Base-by-base conservation (phyloP, 2,888 invertebrate genomes). In the Dolichomitus sp. region DNA sequence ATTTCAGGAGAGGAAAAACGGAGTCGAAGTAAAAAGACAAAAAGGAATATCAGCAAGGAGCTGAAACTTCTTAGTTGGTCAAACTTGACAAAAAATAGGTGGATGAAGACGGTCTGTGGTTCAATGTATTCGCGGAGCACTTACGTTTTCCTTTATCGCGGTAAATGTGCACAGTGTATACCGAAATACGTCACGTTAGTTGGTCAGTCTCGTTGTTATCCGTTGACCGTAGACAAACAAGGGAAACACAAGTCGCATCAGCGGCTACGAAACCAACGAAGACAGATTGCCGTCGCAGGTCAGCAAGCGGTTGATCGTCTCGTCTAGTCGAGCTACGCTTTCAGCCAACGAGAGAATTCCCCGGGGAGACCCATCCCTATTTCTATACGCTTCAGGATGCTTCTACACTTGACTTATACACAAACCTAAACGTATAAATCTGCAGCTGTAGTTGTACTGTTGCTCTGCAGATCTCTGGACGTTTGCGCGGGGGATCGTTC, bases 141-240 rank as follows among this genome's bases (percentile, higher is more conserved):
- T 57, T 57, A 11, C 45, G 50, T 59, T 50, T 48, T 65, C 33
- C 65, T 37, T 57, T 57, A 59, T 66, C 42, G n/a, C 45, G 66
- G 73, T 80, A 40, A 61, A 66, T 66, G 59, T 63, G 9, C 9
- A 54, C 59, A 42, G 6, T 30, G 54, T 72, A 52, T 78, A 54
- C 68, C 59, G 37, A 79, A 84, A 74, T 81, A 59, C 52, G 76
- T 74, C 77, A 69, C 48, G 70, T 66, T 80, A 54, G 75, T 79
- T 19, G 77, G 70, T 61, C 68, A 33, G 83, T 83, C 75, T 52
- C 54, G 76, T 82, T 85, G 86, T 84, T 90, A 88, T 89, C 86
- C 87, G 88, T 89, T 91, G 86, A 69, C 83, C 85, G 84, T 84
- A 86, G 88, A 90, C 89, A 91, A 91, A 91, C 90, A 89, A 88